Base-by-base conservation (phyloP, 2,888 invertebrate species). In the Stenurella melanura region DNA sequence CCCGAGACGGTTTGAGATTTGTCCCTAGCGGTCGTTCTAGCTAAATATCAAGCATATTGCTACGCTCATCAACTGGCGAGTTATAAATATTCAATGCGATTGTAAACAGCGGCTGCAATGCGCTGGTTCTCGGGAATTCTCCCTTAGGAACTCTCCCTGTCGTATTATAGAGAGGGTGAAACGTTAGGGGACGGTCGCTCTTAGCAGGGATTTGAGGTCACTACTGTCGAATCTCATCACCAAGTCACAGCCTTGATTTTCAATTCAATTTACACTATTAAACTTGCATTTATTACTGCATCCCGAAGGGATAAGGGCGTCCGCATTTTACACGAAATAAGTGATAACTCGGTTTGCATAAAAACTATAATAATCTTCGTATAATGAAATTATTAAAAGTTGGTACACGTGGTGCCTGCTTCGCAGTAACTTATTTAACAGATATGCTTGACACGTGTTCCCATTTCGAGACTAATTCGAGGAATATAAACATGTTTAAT, bases 51-150 rank as follows among this genome's bases (percentile, higher is more conserved):
- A 89, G 87, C 90, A 90, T 90, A 89, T 90, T 89, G 90, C 89
- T 89, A 87, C 89, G 90, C 89, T 90, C 90, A 89, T 89, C 90
- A 89, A 89, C 89, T 89, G 90, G 88, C 90, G 88, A 87, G 88
- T 88, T 88, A 90, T 89, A 89, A 90, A 89, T 89, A 89, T 89
- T 89, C 89, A 88, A 89, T 89, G 87, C 87, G 89, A 89, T 87
- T 89, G 89, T 89, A 89, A 89, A 89, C 89, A 89, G 84, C 82
- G 84, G 81, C 80, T 80, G 81, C 79, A 80, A 73, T 72, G 78
- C 79, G 80, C 75, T 77, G 81, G 78, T 75, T 73, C 80, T 80
- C 78, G 75, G 75, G 78, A 78, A 80, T 79, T 80, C 75, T 83
- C 82, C 82, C 82, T 80, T 61, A 82, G 82, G 83, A 80, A 77